Base-by-base conservation (phyloP, 2,888 invertebrate species). In the Lamellibrachia satsuma region DNA sequence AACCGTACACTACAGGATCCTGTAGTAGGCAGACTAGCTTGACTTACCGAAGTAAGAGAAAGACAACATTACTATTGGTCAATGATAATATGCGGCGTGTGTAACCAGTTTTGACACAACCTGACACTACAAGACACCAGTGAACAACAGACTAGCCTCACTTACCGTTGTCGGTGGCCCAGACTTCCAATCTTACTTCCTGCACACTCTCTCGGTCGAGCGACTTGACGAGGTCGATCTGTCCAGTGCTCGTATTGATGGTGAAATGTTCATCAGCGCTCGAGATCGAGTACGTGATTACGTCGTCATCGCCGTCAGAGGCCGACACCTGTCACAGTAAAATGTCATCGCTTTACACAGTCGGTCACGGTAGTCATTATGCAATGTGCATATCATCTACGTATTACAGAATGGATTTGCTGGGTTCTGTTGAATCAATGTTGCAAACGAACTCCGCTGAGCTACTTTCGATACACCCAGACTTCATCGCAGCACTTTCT, bases 281-380 rank as follows among this genome's bases (percentile, higher is more conserved):
- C 15, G 75, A 22, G 60, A 92, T 90, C 6, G n/a, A 39, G 51
- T 90, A 93, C 7, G 90, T 90, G 7, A 93, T 92, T 55, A 8
- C 52, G 91, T 60, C 90, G 60, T 90, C 90, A 39, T 93, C 92
- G 0, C n/a, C 90, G 51, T 92, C 90, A 15, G 39, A 27, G 39
- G 92, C 92, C 11, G 22, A 51, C n/a, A 93, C 90, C 39, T 91
- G 91, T 39, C 92, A 75, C 75, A 75, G 15, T 22, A 4, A 75
- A 75, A 75, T 22, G 22, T 4, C 22, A 22, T 6, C n/a, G 6
- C n/a, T 75, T 22, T 75, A 22, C 75, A 11, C 22, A 15, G 2
- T 22, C 75, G n/a, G n/a, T 6, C 15, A 22, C 22, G 75, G 22
- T 75, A 75, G 22, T 75, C n/a, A 22, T 15, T 22, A 6, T 75